Evolutionary conservation across 1,140 invertebrate genomes (phyloP).

Genomic region (Drosophila novamexicana): DNA sequence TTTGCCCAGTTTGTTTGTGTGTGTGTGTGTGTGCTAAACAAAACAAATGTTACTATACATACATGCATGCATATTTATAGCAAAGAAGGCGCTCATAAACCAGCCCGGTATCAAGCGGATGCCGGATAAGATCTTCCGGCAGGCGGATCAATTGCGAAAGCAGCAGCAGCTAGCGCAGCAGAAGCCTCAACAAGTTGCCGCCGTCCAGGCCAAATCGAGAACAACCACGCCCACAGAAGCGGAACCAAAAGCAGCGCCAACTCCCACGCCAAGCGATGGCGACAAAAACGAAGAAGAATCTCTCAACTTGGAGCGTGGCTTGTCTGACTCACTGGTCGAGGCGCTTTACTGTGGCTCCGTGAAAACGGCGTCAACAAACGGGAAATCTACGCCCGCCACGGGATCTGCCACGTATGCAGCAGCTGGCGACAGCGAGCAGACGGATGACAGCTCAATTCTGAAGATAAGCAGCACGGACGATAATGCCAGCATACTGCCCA

Average conservation of each 20-base stretch:
- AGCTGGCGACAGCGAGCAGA: constrained; percentile 33
- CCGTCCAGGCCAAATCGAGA: constrained; percentile 47
- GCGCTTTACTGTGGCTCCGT: constrained; percentile 66
- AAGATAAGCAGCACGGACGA: constrained; percentile 57
- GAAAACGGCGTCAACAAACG: constrained; percentile 22
- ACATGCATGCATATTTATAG: constrained; percentile 46
- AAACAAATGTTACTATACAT: constrained; percentile 62
- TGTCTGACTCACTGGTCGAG: constrained; percentile 74
- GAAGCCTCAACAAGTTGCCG: constrained; percentile 40
- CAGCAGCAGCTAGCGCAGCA: constrained; percentile 45
- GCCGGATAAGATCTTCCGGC: constrained; percentile 72
- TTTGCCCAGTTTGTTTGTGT: not conserved
- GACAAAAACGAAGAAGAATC: constrained; percentile 46
- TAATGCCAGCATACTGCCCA: constrained; percentile 59
- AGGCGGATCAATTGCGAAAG: constrained; percentile 69
- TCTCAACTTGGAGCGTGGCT: constrained; percentile 59
- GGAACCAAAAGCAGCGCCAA: constrained; percentile 24
- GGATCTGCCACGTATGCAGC: constrained; percentile 58
- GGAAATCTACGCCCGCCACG: constrained; percentile 1
- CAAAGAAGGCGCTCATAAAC: constrained; percentile 61
- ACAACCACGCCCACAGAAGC: constrained; percentile 42
- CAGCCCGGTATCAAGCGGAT: constrained; percentile 77
- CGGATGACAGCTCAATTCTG: constrained; percentile 67
- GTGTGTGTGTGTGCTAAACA: constrained; percentile 32
- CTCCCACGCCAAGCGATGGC: constrained; percentile 45